Conservation (phyloP, 2,113 vertebrate genomes). For the Oenanthe melanoleuca region DNA sequence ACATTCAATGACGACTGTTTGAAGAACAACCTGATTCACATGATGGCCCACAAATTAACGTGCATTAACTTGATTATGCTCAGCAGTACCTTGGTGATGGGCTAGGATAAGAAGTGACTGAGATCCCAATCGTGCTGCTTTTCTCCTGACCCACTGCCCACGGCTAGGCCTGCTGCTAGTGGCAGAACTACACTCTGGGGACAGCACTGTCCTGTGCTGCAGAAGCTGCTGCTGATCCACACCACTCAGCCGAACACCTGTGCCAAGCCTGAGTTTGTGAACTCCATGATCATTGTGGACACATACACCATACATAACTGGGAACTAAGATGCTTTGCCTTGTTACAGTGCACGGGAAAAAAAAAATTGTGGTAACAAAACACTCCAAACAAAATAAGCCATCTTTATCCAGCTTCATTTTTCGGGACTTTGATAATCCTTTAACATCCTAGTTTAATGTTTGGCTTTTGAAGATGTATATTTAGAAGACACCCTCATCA, state of each 20-base stretch:
- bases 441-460: neutral
- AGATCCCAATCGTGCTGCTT: neutral
- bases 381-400: neutral
- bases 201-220: neutral
- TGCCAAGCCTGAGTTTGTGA: neutral
- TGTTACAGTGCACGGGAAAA: neutral
- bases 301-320: rapidly evolving
- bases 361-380: neutral
- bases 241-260: neutral
- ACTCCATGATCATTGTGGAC: rapidly evolving
- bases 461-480: neutral
- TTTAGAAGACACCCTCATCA: neutral
- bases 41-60: neutral
- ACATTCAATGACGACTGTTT: neutral
- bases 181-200: neutral
- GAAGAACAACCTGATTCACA: neutral
- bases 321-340: neutral
- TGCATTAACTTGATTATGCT: neutral
- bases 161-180: neutral
- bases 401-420: neutral
- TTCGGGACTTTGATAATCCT: neutral
- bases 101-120: neutral
- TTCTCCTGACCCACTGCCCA: rapidly evolving
- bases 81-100: neutral
- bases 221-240: neutral